Evolutionary conservation across 2,888 invertebrate genomes (phyloP).

Genomic region (Ophion obscuratus): DNA sequence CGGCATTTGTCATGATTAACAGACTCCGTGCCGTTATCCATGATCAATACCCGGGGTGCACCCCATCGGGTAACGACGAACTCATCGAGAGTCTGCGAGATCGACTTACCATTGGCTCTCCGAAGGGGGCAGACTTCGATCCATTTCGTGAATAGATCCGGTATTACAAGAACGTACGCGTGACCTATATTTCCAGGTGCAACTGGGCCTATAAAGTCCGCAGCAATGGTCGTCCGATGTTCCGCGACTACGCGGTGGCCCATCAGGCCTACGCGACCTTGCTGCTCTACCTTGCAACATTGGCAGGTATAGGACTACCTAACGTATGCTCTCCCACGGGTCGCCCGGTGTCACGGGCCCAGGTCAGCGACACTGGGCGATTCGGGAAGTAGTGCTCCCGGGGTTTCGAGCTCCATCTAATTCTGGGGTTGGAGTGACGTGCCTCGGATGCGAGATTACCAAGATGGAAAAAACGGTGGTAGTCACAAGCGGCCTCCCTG

Average conservation of each 20-base stretch:
- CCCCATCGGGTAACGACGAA: conserved; percentile 50
- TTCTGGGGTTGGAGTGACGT: too few relatives aligned
- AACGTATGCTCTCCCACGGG: too few relatives aligned
- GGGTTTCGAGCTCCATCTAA: too few relatives aligned
- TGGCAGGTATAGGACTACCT: conserved; percentile 40
- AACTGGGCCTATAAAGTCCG: conserved; percentile 63
- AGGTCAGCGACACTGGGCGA: too few relatives aligned
- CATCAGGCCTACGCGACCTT: conserved; percentile 12
- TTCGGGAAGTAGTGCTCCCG: too few relatives aligned
- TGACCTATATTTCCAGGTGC: conserved; percentile 45
- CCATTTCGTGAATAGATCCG: conserved; percentile 62
- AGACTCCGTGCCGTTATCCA: conserved; percentile 57
- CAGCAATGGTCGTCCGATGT: conserved; percentile 59
- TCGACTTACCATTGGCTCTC: conserved; percentile 57
- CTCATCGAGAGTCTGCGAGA: conserved; percentile 39
- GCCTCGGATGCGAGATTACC: too few relatives aligned
- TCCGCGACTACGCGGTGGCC: conserved; percentile 23
- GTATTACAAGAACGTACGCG: conserved; percentile 56
- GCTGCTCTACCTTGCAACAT: background rate
- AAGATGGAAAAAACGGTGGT: too few relatives aligned
- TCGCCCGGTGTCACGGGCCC: too few relatives aligned
- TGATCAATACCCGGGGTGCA: conserved; percentile 31
- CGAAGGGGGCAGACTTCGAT: conserved; percentile 62
- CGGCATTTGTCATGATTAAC: conserved; percentile 45
- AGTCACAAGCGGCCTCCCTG: too few relatives aligned